These are phyloP conservation scores for Cariama cristata DNA, from an alignment of 2,113 vertebrate genomes.

Conservation along the genomic window DNA sequence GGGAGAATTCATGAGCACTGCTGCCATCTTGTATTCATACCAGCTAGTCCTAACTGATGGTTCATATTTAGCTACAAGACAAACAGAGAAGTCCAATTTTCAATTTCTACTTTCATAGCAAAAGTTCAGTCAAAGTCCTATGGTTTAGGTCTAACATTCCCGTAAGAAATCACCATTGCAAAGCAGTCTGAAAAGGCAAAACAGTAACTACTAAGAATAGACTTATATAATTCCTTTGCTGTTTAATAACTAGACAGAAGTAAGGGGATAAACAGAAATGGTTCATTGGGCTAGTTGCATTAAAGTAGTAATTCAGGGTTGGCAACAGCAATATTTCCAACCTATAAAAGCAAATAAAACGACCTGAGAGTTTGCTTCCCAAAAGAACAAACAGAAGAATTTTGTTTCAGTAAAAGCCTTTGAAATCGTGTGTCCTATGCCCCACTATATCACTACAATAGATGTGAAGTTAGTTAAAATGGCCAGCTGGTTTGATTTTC, in stretches of 20 bases:
- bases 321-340: background rate
- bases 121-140: background rate
- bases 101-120: background rate
- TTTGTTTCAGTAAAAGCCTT: background rate
- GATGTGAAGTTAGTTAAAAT: background rate
- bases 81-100: background rate
- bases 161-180: background rate
- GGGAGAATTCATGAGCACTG: background rate
- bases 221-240: background rate
- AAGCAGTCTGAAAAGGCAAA: background rate
- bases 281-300: background rate
- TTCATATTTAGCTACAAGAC: background rate
- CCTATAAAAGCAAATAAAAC: background rate
- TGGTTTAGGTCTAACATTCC: background rate
- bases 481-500: background rate
- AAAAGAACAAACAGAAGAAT: background rate
- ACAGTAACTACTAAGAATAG: background rate
- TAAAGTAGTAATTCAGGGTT: background rate
- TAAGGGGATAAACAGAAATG: background rate
- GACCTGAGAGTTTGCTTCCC: background rate
- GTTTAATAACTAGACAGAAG: background rate
- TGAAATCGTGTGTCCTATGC: background rate
- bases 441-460: background rate
- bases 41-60: background rate
- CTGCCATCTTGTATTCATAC: background rate